Evolutionary conservation across 1,140 invertebrate genomes (phyloP).

Genomic region (Trypoxylus dichotomus): DNA sequence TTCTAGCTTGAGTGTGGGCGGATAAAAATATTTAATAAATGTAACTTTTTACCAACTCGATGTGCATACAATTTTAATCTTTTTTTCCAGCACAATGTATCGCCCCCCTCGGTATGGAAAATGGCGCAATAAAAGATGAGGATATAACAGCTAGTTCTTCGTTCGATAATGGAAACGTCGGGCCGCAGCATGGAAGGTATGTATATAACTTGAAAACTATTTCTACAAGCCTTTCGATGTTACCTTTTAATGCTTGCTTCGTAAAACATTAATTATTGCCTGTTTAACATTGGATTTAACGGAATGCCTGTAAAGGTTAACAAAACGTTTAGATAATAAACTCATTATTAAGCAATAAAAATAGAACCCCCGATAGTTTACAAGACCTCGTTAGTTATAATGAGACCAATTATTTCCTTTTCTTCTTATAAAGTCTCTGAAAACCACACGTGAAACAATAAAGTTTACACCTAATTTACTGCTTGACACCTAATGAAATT

Average conservation of each 20-base stretch:
- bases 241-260: background rate
- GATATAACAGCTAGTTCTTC: constrained; percentile 87
- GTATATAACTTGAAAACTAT: constrained; percentile 40
- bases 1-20: too few relatives aligned
- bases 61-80: background rate
- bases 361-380: background rate
- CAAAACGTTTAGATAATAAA: background rate
- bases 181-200: constrained; percentile 90
- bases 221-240: background rate
- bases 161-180: constrained; percentile 87
- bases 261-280: background rate
- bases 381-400: background rate
- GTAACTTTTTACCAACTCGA: too few relatives aligned
- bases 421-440: background rate
- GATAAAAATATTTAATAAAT: too few relatives aligned
- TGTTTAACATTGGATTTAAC: background rate
- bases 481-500: background rate
- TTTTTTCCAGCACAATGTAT: constrained; percentile 75
- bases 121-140: constrained; percentile 79
- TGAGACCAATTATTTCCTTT: background rate
- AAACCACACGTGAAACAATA: background rate
- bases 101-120: constrained; percentile 88
- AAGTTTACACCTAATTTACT: background rate
- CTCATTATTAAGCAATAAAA: constrained; percentile 1
- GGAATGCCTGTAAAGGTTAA: background rate